Evolutionary conservation across 2,797 vertebrate species (phyloP).

Genomic region (Fundulus diaphanus): DNA sequence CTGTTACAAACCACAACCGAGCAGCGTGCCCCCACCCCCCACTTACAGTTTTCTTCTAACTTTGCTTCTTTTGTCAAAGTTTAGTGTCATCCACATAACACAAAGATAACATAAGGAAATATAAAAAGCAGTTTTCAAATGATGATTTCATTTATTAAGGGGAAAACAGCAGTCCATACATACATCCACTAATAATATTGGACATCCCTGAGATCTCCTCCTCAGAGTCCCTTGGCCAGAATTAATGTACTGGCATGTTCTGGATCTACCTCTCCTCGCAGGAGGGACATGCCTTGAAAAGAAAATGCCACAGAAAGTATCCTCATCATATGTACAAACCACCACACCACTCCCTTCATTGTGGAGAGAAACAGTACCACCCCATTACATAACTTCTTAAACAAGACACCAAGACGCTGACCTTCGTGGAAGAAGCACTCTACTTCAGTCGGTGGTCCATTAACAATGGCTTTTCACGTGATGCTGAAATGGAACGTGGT

Average conservation of each 20-base stretch:
- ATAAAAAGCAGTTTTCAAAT: neutral
- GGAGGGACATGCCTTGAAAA: neutral
- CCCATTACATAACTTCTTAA: neutral
- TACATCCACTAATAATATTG: neutral
- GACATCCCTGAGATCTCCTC: neutral
- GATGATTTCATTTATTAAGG: neutral
- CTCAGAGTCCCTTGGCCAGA: neutral
- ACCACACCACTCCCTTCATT: neutral
- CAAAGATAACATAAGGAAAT: neutral
- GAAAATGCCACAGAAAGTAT: neutral
- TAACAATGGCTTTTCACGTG: neutral
- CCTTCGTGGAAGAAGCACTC: neutral
- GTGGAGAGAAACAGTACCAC: neutral
- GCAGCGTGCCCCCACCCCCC: no score
- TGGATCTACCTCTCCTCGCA: neutral
- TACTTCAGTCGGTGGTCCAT: neutral
- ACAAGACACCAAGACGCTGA: neutral
- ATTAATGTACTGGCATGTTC: neutral
- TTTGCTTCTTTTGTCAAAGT: no score
- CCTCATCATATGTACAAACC: neutral
- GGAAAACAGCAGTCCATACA: neutral
- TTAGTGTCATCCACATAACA: neutral
- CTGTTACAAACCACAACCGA: conserved; percentile 17
- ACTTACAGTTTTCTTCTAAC: no score
- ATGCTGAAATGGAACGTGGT: neutral